Evolutionary conservation across 2,797 vertebrate genomes (phyloP).

Genomic region (Sebastes taczanowskii): DNA sequence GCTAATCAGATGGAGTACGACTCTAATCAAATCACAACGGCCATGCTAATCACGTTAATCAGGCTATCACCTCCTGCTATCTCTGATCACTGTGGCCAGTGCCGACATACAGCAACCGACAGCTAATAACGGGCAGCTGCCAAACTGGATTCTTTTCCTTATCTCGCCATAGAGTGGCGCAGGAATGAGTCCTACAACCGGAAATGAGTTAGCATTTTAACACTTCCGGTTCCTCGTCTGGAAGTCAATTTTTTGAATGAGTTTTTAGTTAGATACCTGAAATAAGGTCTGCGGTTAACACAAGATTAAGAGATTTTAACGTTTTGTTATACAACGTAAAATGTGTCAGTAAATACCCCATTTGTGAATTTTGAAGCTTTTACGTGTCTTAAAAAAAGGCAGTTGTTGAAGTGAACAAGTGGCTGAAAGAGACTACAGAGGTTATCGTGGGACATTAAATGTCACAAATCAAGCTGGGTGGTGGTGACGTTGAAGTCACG

Average conservation of each 20-base stretch:
- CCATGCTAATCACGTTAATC: conserved; percentile 59
- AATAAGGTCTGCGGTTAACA: background rate
- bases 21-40: conserved; percentile 56
- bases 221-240: background rate
- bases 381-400: no score
- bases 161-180: background rate
- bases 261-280: background rate
- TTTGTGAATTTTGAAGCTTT: no score
- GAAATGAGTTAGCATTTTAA: background rate
- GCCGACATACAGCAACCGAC: background rate
- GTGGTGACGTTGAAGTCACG: background rate
- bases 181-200: background rate
- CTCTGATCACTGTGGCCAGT: conserved; percentile 11
- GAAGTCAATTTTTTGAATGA: background rate
- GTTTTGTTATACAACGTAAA: no score
- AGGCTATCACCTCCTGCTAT: conserved; percentile 32
- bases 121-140: conserved; percentile 7
- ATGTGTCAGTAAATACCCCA: no score
- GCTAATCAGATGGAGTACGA: conserved; percentile 49
- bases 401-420: no score
- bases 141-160: background rate
- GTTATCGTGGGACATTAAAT: background rate
- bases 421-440: no score
- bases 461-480: background rate
- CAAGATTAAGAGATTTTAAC: background rate